A percentile compares a stretch with the other conserved stretches of the same genome.
These are phyloP conservation scores for Elaphurus davidianus DNA, from an alignment of 2,113 vertebrate species.

Conservation along the genomic window DNA sequence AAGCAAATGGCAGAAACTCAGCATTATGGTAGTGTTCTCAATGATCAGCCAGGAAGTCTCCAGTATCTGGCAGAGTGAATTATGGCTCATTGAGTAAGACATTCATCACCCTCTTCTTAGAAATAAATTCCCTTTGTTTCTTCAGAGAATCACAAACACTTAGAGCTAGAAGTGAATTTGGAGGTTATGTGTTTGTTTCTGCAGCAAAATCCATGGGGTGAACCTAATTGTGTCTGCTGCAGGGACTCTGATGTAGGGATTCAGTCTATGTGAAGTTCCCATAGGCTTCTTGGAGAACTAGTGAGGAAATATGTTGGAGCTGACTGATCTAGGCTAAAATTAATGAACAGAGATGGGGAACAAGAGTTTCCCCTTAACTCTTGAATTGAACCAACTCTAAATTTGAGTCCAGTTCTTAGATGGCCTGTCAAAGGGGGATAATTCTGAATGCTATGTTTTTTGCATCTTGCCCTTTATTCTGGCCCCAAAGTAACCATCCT, in stretches of 20 bases:
- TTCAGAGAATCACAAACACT: background rate
- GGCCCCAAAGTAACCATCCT: background rate
- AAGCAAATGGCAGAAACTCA: conserved; percentile 48
- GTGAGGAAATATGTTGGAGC: background rate
- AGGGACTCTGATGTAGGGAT: background rate
- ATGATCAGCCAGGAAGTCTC: conserved; percentile 20
- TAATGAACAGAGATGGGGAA: background rate
- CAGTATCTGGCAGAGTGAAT: conserved; percentile 35
- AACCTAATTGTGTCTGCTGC: background rate
- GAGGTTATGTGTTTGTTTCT: conserved; percentile 25
- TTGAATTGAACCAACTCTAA: background rate
- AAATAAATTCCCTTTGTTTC: conserved; percentile 48
- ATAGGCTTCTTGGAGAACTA: background rate
- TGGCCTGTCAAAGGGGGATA: background rate
- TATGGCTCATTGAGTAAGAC: conserved; percentile 47
- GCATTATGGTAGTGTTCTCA: background rate
- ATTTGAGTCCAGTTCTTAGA: background rate
- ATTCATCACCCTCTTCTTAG: background rate
- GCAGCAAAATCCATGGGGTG: background rate
- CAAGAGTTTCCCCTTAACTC: background rate
- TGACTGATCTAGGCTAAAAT: conserved; percentile 12
- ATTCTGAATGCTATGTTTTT: background rate
- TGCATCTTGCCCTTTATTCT: background rate
- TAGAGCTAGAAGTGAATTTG: conserved; percentile 11
- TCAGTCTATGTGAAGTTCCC: conserved; percentile 40